Base-by-base conservation (phyloP, 2,888 invertebrate species). In the Sphecodes monilicornis region DNA sequence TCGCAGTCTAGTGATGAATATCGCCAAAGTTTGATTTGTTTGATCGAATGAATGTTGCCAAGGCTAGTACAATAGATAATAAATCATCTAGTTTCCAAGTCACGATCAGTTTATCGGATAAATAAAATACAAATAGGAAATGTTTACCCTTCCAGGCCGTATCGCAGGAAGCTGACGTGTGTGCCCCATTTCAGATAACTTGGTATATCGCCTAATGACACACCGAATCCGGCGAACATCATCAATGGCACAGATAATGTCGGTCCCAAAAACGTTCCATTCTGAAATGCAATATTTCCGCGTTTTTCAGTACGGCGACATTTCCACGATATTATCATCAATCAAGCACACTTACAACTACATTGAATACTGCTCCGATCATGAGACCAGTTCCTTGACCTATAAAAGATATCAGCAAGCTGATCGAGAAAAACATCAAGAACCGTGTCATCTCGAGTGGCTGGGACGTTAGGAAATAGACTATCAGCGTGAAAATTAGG, bases 221-320 rank as follows among this genome's bases (percentile, higher is more conserved):
- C 98, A 29, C 99, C 99, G 95, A 99, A 99, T 0, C 99, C 99
- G 77, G 98, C 98, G 94, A 99, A 99, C 97, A 99, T 98, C 97
- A 99, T 98, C 96, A 99, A 97, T 0, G 99, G 99, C 46, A 99
- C 98, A 3, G 98, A 97, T 18, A 98, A 95, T 0, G 98, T 97
- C 0, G 99, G 99, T 0, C 98, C 99, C 89, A 99, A 95, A 95
- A 99, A 99, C 6, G 99, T 99, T 8, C 99, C 99, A 93, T 98
- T 98, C 98, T 98, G 95, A 70, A 95, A 95, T 89, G 46, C 36
- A n/a, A 13, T 60, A 29, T 36, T 60, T 60, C 5, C 6, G 16
- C 3, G n/a, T n/a, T n/a, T 29, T 16, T 60, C 29, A 66, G 36
- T 60, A 29, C 10, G 36, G 3, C 10, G 66, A 36, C 1, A 66